A percentile compares a stretch with the other conserved stretches of the same genome.
Conservation (phyloP, 2,113 vertebrate genomes). For the Equus przewalskii region DNA sequence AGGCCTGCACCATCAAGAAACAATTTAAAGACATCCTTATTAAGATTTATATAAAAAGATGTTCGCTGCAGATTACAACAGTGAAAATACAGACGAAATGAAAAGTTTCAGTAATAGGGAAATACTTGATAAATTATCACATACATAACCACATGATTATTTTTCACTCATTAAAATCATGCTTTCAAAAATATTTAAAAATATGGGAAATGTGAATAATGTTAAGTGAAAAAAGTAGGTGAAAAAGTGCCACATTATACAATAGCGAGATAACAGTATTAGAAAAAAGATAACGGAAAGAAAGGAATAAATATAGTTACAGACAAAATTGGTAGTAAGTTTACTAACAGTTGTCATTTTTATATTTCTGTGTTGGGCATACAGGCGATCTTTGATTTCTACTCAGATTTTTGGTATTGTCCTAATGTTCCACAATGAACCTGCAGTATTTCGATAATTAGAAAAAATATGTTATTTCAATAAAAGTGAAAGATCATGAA, state of each 20-base stretch:
- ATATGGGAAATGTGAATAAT: neutral
- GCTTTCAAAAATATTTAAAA: constrained; percentile 37
- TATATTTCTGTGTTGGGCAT: neutral
- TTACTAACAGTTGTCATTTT: neutral
- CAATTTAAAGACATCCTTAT: neutral
- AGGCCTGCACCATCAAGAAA: neutral
- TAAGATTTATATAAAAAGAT: neutral
- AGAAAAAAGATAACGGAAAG: neutral
- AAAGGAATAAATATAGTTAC: neutral
- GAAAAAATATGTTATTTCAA: neutral
- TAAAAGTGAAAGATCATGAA: neutral
- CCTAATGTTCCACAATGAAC: neutral
- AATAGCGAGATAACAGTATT: neutral
- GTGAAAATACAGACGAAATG: neutral
- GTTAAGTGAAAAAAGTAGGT: neutral
- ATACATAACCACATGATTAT: neutral
- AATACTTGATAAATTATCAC: neutral
- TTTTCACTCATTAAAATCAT: neutral
- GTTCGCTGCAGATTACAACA: neutral
- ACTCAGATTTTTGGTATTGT: neutral
- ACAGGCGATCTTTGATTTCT: neutral
- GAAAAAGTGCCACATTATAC: neutral
- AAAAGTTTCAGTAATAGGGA: neutral
- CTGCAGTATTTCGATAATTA: neutral
- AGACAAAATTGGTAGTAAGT: neutral